Base-by-base conservation (phyloP, 2,888 invertebrate genomes). In the Drosophila kuntzei region DNA sequence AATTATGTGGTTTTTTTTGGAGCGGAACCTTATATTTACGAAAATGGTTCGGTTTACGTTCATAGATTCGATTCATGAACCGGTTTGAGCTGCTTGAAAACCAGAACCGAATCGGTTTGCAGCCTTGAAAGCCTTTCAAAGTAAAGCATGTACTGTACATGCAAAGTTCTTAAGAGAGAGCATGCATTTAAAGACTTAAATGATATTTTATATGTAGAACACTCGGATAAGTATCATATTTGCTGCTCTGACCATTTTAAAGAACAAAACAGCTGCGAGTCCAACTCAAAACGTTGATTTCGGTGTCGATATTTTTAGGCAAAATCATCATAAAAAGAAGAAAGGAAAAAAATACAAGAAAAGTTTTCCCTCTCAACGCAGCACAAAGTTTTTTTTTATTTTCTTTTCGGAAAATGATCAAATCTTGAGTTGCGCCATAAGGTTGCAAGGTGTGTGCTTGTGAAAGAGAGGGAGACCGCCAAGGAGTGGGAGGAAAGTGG, bases 231-330 rank as follows among this genome's bases (percentile, higher is more conserved):
- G 60, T 74, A 44, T 71, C 47, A 37, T 22, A 59, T 65, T 59
- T 39, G 34, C 14, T 49, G 63, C 27, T 27, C 27, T 16, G 59
- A 39, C 27, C 37, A 47, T 11, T 37, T 39, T 29, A 37, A 27
- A 37, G 22, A 32, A 50, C n/a, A 55, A 55, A 44, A 41, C 80
- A 78, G 80, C 80, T 65, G 80, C 77, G 78, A 76, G 68, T 76
- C 77, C 63, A 80, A 78, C 78, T 80, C 78, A 80, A 72, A 69
- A 74, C 67, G 22, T 57, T 63, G 27, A 41, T 34, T n/a, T 37
- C 14, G 63, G 43, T 39, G 49, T 51, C 18, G 80, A 65, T 87
- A 82, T 82, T 82, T 82, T 87, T 82, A 87, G 86, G 71, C 64
- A 49, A 81, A 79, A 72, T 72, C 70, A 81, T 79, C 75, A 61